phyloP scores from a whole-genome alignment of 1,140 invertebrate genomes.

The Aplysia californica region DNA sequence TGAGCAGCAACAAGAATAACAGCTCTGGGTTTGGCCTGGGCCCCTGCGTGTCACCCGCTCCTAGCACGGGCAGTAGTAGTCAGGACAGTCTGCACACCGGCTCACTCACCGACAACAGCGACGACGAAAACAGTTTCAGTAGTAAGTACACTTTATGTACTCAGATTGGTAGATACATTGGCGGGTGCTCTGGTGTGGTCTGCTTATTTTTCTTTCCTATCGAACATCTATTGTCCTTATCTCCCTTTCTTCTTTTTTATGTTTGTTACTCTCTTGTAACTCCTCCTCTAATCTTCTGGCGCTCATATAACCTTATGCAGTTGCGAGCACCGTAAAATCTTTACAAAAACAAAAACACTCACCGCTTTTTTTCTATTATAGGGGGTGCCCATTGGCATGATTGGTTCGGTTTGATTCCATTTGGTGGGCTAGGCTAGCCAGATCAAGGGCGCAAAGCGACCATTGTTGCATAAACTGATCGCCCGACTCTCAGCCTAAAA shows the following conservation, averaged over 20 bases:
- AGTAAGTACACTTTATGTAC: not conserved
- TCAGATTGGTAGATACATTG: not conserved
- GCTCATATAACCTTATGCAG: no score
- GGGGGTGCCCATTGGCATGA: no score
- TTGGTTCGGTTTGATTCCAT: no score
- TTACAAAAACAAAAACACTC: no score
- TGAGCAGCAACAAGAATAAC: not conserved
- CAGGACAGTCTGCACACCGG: not conserved
- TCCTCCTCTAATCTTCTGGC: not conserved
- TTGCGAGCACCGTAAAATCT: no score
- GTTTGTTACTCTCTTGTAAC: not conserved
- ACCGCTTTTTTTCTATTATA: no score
- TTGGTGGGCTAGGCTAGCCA: no score
- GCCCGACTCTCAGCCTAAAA: no score
- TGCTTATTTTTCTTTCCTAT: not conserved
- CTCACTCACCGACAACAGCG: constrained; percentile 3
- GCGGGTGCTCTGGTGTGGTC: not conserved
- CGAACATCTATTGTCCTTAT: not conserved
- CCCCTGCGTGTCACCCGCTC: constrained; percentile 37
- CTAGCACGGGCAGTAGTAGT: constrained; percentile 25
- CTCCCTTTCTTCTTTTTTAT: not conserved
- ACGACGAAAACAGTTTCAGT: constrained; percentile 16
- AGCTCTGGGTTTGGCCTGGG: not conserved
- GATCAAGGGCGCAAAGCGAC: no score
- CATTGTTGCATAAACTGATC: no score